Base-by-base conservation (phyloP, 2,888 invertebrate species). In the Hirtodrosophila trivittata region DNA sequence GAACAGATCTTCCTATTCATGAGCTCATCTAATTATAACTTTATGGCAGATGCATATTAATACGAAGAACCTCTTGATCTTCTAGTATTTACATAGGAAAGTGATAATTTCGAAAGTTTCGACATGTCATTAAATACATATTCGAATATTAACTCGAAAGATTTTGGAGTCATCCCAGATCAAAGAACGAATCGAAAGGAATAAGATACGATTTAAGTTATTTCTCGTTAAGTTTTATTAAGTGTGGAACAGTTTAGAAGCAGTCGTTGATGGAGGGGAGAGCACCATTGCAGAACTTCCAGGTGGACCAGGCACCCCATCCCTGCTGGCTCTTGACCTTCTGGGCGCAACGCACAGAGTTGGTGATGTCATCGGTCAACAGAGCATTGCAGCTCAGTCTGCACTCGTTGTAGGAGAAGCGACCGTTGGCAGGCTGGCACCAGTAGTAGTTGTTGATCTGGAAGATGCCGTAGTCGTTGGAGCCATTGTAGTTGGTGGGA, bases 401-500 rank as follows among this genome's bases (percentile, higher is more conserved):
- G 39, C 89, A 89, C 33, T 70, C 82, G 45, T 88, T 87, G 59
- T 84, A 74, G 16, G 87, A 81, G 51, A 65, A 71, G 26, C 66
- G 64, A n/a, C 81, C 77, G 26, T 57, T 63, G 21, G 58, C 52
- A 47, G 82, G 75, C 25, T 76, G 45, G 54, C 90, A 89, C 89
- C 89, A 89, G 62, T 80, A 89, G 49, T 70, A 71, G 64, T 88
- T 76, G 69, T 89, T 89, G 39, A 89, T 84, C 75, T 89, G 89
- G 66, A 88, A 89, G 47, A 89, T 72, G 18, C 89, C 89, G 57
- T 81, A 90, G 72, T 91, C 91, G 33, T 75, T 76, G 47, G 89
- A 88, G 0, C 92, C 92, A 64, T 92, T 91, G 0, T 63, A 72
- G 80, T 92, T 92, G 0, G 88, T 66, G 1, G 87, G 89, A 0